These are phyloP conservation scores for Cynocephalus volans DNA, from an alignment of 2,113 vertebrate genomes.

Conservation along the genomic window DNA sequence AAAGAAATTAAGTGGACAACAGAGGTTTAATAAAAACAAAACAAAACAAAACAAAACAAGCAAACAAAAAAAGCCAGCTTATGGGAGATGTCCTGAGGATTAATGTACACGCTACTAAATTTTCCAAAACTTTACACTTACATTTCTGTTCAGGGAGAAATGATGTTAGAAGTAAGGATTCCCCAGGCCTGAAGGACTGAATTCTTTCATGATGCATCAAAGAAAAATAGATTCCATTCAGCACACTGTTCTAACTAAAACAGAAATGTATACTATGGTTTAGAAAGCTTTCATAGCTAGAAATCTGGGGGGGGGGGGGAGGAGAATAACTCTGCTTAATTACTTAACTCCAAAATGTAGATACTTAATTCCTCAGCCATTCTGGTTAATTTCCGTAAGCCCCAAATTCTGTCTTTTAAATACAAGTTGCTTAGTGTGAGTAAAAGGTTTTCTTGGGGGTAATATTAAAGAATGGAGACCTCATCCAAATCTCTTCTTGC, in stretches of 20 bases:
- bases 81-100: background rate
- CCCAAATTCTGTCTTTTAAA: slow-evolving; percentile 42
- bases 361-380: slow-evolving; percentile 43
- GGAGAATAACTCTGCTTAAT: background rate
- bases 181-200: slow-evolving; percentile 8
- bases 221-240: slow-evolving; percentile 66
- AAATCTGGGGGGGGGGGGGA: background rate
- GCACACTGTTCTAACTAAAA: slow-evolving; percentile 47
- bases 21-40: slow-evolving; percentile 16
- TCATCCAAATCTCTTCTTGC: background rate
- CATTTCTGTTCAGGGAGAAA: slow-evolving; percentile 55
- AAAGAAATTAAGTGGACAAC: background rate
- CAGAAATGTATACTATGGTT: background rate
- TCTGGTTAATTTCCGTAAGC: slow-evolving; percentile 16
- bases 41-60: too few relatives aligned
- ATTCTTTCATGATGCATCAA: slow-evolving; percentile 71
- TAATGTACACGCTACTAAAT: background rate
- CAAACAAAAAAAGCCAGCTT: background rate
- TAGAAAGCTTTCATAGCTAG: slow-evolving; percentile 48
- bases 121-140: slow-evolving; percentile 24
- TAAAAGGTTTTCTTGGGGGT: background rate
- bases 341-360: background rate
- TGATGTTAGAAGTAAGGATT: slow-evolving; percentile 68
- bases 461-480: background rate
- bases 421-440: background rate